Percentiles rank a stretch among this genome's conserved stretches.
Conservation (phyloP, 1,140 invertebrate genomes). For the Bombus waltoni region DNA sequence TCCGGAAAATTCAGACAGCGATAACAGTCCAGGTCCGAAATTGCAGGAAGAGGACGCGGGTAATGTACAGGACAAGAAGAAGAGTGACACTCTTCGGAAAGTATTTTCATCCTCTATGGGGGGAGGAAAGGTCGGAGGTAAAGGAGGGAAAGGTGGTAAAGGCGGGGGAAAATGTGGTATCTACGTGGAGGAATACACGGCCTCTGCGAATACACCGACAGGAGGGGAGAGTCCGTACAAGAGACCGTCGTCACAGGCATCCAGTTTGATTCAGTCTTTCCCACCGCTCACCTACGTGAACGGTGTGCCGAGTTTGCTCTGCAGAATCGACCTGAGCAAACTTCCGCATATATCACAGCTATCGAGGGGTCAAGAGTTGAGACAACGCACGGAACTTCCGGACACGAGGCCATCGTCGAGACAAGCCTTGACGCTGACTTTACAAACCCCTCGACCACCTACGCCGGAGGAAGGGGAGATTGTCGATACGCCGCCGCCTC, state of each 20-base stretch:
- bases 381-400: constrained; percentile 82
- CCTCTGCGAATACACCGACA: constrained; percentile 74
- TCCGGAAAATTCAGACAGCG: constrained; percentile 79
- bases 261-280: constrained; percentile 51
- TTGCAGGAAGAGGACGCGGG: constrained; percentile 83
- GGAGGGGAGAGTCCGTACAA: constrained; percentile 81
- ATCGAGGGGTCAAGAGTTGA: constrained; percentile 80
- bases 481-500: constrained; percentile 70
- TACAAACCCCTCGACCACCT: constrained; percentile 64
- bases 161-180: constrained; percentile 84
- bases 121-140: constrained; percentile 84
- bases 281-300: constrained; percentile 72
- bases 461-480: constrained; percentile 78
- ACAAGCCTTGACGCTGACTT: constrained; percentile 56
- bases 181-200: constrained; percentile 79
- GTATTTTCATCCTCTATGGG: constrained; percentile 85
- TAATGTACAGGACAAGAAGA: constrained; percentile 87
- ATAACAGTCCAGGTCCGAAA: constrained; percentile 81
- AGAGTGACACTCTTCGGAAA: constrained; percentile 87
- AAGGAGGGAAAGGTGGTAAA: constrained; percentile 85
- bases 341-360: constrained; percentile 75
- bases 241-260: constrained; percentile 74
- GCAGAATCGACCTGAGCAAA: constrained; percentile 78
- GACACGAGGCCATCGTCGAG: constrained; percentile 84
- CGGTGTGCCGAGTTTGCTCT: constrained; percentile 77